A percentile compares a stretch with the other conserved stretches of the same genome.
phyloP scores from a whole-genome alignment of 37 sponge, comb jelly and placozoan species.

The Eunapius fragilis region DNA sequence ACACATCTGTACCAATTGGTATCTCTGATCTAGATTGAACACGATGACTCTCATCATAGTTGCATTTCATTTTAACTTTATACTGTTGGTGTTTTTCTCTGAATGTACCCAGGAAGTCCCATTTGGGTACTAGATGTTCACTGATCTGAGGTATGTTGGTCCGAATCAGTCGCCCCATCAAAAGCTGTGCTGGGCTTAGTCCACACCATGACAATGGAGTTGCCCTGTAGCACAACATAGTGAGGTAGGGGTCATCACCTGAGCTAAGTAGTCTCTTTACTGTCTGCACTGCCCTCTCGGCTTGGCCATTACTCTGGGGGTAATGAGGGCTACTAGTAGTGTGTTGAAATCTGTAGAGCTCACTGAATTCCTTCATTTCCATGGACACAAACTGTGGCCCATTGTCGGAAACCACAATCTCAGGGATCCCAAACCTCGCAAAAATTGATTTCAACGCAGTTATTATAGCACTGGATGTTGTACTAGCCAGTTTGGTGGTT shows the following conservation, averaged over 20 bases:
- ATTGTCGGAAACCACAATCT: slow-evolving; percentile 48
- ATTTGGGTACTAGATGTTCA: slow-evolving; percentile 34
- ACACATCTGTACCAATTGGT: slow-evolving; percentile 31
- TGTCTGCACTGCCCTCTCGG: slow-evolving; percentile 48
- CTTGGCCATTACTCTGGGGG: slow-evolving; percentile 65
- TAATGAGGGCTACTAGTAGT: slow-evolving; percentile 51
- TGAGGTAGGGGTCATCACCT: slow-evolving; percentile 19
- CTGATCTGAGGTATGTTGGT: slow-evolving; percentile 45
- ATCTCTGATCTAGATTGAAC: background rate
- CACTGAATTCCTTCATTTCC: slow-evolving; percentile 19
- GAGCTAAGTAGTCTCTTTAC: slow-evolving; percentile 21
- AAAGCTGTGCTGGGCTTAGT: slow-evolving; percentile 43
- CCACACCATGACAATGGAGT: slow-evolving; percentile 66
- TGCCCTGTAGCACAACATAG: slow-evolving; percentile 50
- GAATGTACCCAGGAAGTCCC: slow-evolving; percentile 43
- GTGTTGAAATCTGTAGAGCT: slow-evolving; percentile 36
- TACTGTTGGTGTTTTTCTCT: background rate
- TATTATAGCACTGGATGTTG: slow-evolving; percentile 48
- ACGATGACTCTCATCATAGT: no score
- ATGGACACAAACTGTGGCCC: slow-evolving; percentile 57
- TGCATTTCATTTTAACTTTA: slow-evolving; percentile 22
- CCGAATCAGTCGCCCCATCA: slow-evolving; percentile 37
- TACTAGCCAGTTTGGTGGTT: slow-evolving; percentile 24
- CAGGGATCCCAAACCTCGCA: slow-evolving; percentile 50
- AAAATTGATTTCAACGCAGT: slow-evolving; percentile 29